These are phyloP conservation scores for Ashinkailepas kermadecensis DNA, from an alignment of 2,888 invertebrate genomes.

Conservation along the genomic window DNA sequence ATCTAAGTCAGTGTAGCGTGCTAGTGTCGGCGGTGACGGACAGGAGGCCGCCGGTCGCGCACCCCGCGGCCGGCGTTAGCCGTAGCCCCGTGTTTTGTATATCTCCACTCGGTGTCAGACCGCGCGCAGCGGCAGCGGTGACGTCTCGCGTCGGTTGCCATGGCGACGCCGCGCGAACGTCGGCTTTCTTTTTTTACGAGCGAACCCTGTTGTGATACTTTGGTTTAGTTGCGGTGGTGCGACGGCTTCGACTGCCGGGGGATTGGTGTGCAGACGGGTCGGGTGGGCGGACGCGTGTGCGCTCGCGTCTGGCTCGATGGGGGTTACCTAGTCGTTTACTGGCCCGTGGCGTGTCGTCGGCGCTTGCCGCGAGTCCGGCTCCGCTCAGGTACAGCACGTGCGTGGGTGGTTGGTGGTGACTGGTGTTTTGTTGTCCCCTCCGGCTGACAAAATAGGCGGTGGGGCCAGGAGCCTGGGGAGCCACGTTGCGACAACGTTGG, in stretches of 20 bases:
- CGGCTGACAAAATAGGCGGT: background rate
- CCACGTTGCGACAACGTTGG: background rate
- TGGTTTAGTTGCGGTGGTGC: background rate
- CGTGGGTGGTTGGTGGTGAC: no score
- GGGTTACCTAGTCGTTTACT: background rate
- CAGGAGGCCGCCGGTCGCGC: background rate
- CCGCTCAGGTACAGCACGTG: no score
- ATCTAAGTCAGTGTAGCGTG: slow-evolving; percentile 19
- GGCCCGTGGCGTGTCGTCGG: no score
- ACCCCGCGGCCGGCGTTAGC: background rate
- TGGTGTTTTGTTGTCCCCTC: background rate
- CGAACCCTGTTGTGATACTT: slow-evolving; percentile 14
- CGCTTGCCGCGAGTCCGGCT: no score
- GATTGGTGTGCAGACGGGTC: background rate
- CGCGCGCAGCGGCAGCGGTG: background rate
- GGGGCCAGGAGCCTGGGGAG: no score
- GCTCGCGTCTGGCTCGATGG: background rate
- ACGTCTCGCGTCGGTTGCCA: no score
- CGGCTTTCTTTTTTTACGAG: background rate
- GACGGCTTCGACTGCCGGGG: background rate
- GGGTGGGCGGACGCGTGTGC: background rate
- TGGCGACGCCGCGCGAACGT: no score
- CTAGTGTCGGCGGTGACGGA: background rate
- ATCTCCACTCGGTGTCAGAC: background rate
- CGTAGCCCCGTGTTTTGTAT: background rate